phyloP scores from a whole-genome alignment of 23 tunicate species.

The Clavelina lepadiformis region DNA sequence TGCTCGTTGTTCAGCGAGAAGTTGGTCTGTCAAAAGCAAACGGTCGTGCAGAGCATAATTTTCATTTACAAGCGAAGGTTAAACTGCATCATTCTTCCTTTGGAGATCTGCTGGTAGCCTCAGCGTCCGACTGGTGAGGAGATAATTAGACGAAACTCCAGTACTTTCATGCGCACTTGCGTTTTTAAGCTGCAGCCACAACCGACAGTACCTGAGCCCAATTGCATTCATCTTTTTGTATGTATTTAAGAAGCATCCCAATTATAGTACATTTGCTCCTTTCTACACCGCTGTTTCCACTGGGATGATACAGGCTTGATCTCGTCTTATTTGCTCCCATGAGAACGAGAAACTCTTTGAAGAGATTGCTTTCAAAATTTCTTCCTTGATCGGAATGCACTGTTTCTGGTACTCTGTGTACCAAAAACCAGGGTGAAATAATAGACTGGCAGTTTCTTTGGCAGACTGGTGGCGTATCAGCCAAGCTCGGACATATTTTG shows the following conservation, averaged over 20 bases:
- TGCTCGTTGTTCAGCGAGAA: too few relatives aligned
- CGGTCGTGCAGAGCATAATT: too few relatives aligned
- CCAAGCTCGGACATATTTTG: slow-evolving; percentile 29
- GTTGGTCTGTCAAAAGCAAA: too few relatives aligned
- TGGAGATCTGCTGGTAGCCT: too few relatives aligned
- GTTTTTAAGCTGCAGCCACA: slow-evolving; percentile 15
- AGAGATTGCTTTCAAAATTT: too few relatives aligned
- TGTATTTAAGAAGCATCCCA: slow-evolving; percentile 18
- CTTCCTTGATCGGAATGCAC: too few relatives aligned
- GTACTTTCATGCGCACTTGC: slow-evolving; percentile 23
- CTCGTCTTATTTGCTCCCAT: too few relatives aligned
- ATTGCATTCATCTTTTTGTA: neutral
- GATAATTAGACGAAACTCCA: slow-evolving; percentile 9
- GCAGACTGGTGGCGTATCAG: too few relatives aligned
- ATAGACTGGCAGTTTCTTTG: too few relatives aligned
- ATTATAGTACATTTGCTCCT: slow-evolving; percentile 13
- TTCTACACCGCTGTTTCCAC: slow-evolving; percentile 22
- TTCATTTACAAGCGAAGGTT: too few relatives aligned
- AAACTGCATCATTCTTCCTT: too few relatives aligned
- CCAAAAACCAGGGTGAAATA: neutral
- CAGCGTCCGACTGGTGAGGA: slow-evolving; percentile 6
- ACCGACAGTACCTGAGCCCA: slow-evolving; percentile 21
- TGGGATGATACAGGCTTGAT: slow-evolving; percentile 16
- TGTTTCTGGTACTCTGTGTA: neutral
- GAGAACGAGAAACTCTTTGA: too few relatives aligned